phyloP scores from a whole-genome alignment of 2,888 invertebrate genomes.

The Eledone cirrhosa region DNA sequence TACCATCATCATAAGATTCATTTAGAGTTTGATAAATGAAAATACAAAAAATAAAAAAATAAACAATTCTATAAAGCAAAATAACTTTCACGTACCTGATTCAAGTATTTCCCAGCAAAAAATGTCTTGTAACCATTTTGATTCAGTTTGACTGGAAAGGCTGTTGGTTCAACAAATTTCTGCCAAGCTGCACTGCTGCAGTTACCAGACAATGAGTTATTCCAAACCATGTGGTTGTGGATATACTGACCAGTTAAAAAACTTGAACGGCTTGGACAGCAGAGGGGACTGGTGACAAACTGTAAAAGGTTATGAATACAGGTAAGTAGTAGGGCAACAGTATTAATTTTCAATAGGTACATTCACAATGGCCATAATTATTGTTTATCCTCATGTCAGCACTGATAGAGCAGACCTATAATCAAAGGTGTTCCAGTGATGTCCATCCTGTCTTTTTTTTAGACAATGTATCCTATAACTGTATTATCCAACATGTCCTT shows the following conservation, averaged over 20 bases:
- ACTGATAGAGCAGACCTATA: background rate
- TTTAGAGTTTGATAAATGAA: background rate
- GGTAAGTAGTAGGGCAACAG: background rate
- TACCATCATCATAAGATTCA: too few relatives aligned
- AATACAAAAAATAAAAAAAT: background rate
- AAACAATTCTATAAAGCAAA: background rate
- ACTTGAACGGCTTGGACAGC: slow-evolving; percentile 89
- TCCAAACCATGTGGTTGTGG: slow-evolving; percentile 81
- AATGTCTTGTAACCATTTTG: slow-evolving; percentile 80
- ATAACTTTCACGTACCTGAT: slow-evolving; percentile 73
- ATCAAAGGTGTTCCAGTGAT: too few relatives aligned
- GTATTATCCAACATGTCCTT: too few relatives aligned
- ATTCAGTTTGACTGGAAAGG: slow-evolving; percentile 78
- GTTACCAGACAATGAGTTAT: slow-evolving; percentile 82
- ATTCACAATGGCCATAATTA: background rate
- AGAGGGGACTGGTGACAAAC: slow-evolving; percentile 86
- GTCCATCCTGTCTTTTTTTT: too few relatives aligned
- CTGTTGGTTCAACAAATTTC: slow-evolving; percentile 72
- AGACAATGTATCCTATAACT: too few relatives aligned
- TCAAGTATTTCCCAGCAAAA: slow-evolving; percentile 93
- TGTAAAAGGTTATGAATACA: slow-evolving; percentile 63
- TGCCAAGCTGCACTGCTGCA: slow-evolving; percentile 81
- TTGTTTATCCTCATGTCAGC: background rate
- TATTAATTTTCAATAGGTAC: too few relatives aligned
- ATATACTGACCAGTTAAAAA: slow-evolving; percentile 84